Conservation (phyloP, 2,113 vertebrate genomes). For the Polypterus senegalus region DNA sequence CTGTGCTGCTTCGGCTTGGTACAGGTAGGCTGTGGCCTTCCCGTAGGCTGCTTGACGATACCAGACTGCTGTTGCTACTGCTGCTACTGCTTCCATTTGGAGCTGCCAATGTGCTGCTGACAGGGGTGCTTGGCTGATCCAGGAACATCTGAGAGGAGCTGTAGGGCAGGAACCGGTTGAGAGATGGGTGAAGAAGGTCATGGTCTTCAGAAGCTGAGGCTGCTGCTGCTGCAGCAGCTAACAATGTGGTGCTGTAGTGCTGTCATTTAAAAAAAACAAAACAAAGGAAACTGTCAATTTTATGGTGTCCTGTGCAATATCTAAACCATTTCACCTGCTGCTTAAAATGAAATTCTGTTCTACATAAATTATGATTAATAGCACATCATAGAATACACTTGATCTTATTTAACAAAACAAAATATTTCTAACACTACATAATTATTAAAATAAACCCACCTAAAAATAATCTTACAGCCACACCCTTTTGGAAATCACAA, state of each 20-base stretch:
- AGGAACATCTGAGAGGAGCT: constrained; percentile 88
- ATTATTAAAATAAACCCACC: too few relatives aligned
- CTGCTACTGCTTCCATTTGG: constrained; percentile 67
- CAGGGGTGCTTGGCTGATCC: constrained; percentile 70
- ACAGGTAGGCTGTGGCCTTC: constrained; percentile 63
- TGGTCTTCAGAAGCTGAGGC: constrained; percentile 84
- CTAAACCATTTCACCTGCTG: too few relatives aligned
- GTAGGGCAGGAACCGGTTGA: constrained; percentile 86
- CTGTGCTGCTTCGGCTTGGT: constrained; percentile 51
- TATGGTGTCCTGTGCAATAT: too few relatives aligned
- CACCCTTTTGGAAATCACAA: too few relatives aligned
- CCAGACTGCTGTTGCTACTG: constrained; percentile 79
- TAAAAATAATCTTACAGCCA: too few relatives aligned
- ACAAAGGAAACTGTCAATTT: not conserved
- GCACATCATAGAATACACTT: too few relatives aligned
- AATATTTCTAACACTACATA: too few relatives aligned
- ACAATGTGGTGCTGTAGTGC: constrained; percentile 89
- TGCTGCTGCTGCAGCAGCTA: constrained; percentile 81
- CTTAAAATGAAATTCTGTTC: too few relatives aligned
- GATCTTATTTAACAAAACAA: too few relatives aligned
- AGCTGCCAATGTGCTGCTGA: constrained; percentile 51
- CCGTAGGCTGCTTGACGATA: constrained; percentile 76
- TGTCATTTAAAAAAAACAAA: constrained; percentile 21
- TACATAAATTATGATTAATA: too few relatives aligned
- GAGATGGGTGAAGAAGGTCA: constrained; percentile 72